Conservation (phyloP, 1,140 invertebrate genomes). For the Nixonia krombeini region DNA sequence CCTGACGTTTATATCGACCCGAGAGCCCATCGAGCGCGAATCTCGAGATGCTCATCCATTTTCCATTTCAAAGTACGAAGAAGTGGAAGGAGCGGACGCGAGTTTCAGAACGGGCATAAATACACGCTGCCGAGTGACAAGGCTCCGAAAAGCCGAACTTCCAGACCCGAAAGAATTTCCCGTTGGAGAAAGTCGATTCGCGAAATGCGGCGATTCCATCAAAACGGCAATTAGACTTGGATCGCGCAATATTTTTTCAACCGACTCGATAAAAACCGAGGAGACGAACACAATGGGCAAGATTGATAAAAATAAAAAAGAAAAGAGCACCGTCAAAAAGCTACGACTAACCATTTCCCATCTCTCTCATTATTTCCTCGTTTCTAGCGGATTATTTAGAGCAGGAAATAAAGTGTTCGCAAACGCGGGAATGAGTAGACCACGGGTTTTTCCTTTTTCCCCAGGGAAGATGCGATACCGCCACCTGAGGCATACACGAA, state of each 20-base stretch:
- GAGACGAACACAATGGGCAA: no score
- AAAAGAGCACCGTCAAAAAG: no score
- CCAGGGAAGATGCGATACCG: background rate
- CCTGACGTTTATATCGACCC: constrained; percentile 15
- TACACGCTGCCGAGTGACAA: constrained; percentile 7
- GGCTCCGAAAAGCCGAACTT: background rate
- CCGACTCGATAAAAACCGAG: no score
- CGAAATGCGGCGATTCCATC: no score
- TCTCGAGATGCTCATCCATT: constrained; percentile 28
- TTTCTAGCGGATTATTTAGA: background rate
- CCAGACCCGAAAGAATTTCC: no score
- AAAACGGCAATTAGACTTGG: no score
- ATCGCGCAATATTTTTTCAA: no score
- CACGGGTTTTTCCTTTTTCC: background rate
- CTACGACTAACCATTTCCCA: no score
- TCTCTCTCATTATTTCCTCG: no score
- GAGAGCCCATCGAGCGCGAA: constrained; percentile 8
- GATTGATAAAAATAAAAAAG: no score
- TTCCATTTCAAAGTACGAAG: constrained; percentile 17
- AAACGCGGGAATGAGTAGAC: background rate
- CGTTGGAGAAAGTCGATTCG: no score
- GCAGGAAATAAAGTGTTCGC: background rate
- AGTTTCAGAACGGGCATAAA: constrained; percentile 23
- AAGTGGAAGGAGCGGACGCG: constrained; percentile 14
- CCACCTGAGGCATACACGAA: background rate